Percentiles rank a stretch among this genome's conserved stretches.
These are phyloP conservation scores for Psilopsiagon aymara DNA, from an alignment of 2,113 vertebrate species.

Conservation along the genomic window DNA sequence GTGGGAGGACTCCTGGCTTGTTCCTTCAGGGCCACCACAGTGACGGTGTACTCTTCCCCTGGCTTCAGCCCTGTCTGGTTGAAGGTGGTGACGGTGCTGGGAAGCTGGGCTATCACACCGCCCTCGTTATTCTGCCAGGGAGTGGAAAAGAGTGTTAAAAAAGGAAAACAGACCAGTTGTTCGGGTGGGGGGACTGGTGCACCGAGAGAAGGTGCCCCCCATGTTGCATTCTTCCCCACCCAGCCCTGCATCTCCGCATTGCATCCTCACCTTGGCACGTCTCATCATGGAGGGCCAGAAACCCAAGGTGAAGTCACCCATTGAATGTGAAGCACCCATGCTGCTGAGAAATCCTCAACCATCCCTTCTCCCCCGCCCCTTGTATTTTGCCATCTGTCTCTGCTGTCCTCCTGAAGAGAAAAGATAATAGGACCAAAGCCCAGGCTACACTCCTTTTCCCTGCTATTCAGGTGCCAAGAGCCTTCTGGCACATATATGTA, in stretches of 20 bases:
- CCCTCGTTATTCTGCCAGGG: constrained; percentile 90
- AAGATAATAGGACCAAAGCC: neutral
- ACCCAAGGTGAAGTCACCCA: neutral
- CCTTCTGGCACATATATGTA: neutral
- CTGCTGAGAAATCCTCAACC: neutral
- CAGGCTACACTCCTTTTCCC: neutral
- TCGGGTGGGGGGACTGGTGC: neutral
- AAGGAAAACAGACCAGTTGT: neutral
- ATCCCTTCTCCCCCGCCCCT: neutral
- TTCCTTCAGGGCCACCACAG: constrained; percentile 91
- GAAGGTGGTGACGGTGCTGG: constrained; percentile 92
- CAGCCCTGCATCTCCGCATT: neutral
- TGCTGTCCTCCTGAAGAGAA: neutral
- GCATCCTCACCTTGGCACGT: accelerated
- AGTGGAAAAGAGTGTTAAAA: neutral
- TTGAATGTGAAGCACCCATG: accelerated
- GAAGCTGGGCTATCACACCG: constrained; percentile 94
- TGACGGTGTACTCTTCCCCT: constrained; percentile 94
- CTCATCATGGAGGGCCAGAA: neutral
- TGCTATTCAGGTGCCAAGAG: neutral
- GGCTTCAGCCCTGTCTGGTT: constrained; percentile 93
- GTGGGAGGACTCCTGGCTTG: constrained; percentile 90
- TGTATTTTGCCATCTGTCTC: neutral
- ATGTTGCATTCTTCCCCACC: accelerated
- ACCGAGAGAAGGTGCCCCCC: neutral